phyloP scores from a whole-genome alignment of 2,888 invertebrate species.

The Drosophila fulvimacula region DNA sequence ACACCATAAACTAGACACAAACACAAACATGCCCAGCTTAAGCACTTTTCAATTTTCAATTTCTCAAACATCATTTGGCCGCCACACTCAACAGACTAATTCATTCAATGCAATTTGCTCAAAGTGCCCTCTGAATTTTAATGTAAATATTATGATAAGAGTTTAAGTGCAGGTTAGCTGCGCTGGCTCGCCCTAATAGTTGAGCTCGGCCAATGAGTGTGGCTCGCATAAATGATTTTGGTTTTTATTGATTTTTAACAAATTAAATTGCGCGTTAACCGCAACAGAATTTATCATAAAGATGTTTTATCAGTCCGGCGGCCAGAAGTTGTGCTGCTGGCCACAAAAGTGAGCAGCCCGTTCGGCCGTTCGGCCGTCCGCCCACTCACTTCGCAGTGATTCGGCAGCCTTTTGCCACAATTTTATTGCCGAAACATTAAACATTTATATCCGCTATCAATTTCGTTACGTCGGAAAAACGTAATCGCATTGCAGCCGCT shows the following conservation, averaged over 20 bases:
- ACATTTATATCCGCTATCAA: slow-evolving; percentile 80
- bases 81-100: neutral
- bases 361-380: neutral
- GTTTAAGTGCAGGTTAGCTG: slow-evolving; percentile 11
- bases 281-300: slow-evolving; percentile 77
- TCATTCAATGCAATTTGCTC: neutral
- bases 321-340: slow-evolving; percentile 19
- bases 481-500: slow-evolving; percentile 72
- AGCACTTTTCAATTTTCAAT: neutral
- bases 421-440: slow-evolving; percentile 81
- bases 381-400: slow-evolving; percentile 26
- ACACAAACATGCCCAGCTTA: neutral
- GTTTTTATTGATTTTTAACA: slow-evolving; percentile 79
- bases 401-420: slow-evolving; percentile 57
- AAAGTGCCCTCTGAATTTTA: slow-evolving; percentile 2
- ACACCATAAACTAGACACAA: neutral
- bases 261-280: slow-evolving; percentile 79
- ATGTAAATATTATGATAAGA: slow-evolving; percentile 14
- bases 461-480: slow-evolving; percentile 67
- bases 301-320: slow-evolving; percentile 65
- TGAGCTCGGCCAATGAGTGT: slow-evolving; percentile 6
- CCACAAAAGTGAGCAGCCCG: slow-evolving; percentile 3
- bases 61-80: neutral
- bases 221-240: slow-evolving; percentile 62
- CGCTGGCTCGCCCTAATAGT: neutral